Base-by-base conservation (phyloP, 1,140 invertebrate species). In the Cephus cinctus region DNA sequence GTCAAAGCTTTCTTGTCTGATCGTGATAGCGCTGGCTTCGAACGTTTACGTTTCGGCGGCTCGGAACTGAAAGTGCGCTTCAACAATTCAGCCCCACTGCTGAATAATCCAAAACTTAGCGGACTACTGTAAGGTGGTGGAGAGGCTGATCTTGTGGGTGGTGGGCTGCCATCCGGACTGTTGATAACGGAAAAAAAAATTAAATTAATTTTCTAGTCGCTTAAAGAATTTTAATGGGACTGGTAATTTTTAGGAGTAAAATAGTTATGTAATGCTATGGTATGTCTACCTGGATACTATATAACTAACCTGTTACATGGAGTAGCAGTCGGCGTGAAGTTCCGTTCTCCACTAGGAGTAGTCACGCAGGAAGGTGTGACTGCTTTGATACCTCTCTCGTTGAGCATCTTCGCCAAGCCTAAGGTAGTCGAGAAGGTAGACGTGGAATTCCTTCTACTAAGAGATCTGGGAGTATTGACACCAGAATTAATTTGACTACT, bases 351-450 rank as follows among this genome's bases (percentile, higher is more conserved):
- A 50, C 80, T 83, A 1, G 88, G 88, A 1, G 87, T 87, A 23
- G 82, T 80, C 0, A 86, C 67, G 12, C 81, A 81, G 15, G 82
- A 86, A 36, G 82, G 83, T 14, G 84, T 86, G 0, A 83, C 82
- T 32, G 86, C 86, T 65, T 84, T 85, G 38, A 89, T 89, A 23
- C 88, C 89, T 51, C 90, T 78, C 64, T 92, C 90, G 48, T 90
- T 87, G 6, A 93, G 71, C 75, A 92, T 85, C 52, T 88, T 85
- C 1, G 90, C 90, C 5, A 93, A 69, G 0, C 89, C 87, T 5
- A 87, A 71, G 5, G 87, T 88, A 18, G 88, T 89, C 14, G 87
- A 90, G 66, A 88, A 91, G 2, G 88, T 92, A 4, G 82, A 85
- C 9, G 85, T 87, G 5, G 86, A 87, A 63, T 87, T 89, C 41